Evolutionary conservation across 2,888 invertebrate species (phyloP), one percentile per base, ranked within the genome.

Genomic region (Palloptera scutellata): DNA sequence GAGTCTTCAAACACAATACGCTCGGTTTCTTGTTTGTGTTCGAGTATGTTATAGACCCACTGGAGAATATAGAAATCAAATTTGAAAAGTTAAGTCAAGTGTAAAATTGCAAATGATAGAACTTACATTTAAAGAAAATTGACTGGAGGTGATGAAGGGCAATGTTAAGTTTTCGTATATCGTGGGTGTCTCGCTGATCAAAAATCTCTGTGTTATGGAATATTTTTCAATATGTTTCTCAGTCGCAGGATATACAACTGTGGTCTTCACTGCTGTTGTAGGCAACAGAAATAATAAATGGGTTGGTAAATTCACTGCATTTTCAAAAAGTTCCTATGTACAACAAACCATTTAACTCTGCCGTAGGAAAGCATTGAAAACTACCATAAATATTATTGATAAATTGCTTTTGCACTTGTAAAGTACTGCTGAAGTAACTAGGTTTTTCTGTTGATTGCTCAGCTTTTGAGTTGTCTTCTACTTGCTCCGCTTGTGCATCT

Each of bases 21-120:
- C 30, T 98, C 97, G 1, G 88, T 86, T 86, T 99, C 99, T 58
- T 92, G 90, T 82, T 93, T 95, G 78, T 96, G 95, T 66, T 96
- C 93, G 63, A 99, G 84, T 71, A 99, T 96, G 83, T 99, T 99
- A 84, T 95, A 93, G 0, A 98, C 93, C 99, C 99, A 99, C 95
- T 97, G 86, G 19, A 70, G 30, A 71, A 45, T 30, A 17, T 43
- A 40, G 30, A 55, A 48, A 10, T 1, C n/a, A 15, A 63, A 72
- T 58, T 17, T n/a, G n/a, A 89, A 30, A 55, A 8, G 48, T 42
- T 20, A 42, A 42, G 17, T 43, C 3, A 58, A 10, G 43, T 53
- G 10, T 17, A n/a, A 42, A 48, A 10, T 20, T 12, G 15, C 8
- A 13, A 48, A 51, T 48, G 55, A 67, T 45, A 5, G 1, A 60